Percentiles rank a stretch among this genome's conserved stretches.
Evolutionary conservation across 2,888 invertebrate genomes (phyloP).

Genomic region (Ophion obscuratus): DNA sequence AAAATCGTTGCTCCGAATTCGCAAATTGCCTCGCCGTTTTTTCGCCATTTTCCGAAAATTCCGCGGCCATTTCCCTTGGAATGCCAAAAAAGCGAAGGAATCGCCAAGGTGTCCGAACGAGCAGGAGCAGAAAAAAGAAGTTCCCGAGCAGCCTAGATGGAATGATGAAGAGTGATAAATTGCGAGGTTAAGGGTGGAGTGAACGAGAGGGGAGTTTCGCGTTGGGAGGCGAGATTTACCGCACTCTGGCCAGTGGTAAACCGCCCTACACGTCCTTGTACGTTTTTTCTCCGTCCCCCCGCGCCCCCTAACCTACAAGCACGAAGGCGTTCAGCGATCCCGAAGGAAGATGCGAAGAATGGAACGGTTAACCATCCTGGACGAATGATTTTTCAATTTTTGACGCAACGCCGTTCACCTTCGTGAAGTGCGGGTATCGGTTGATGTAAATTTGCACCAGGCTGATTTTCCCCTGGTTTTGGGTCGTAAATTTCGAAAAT

Average conservation of each 20-base stretch:
- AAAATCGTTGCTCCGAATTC: no score
- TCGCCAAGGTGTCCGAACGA: no score
- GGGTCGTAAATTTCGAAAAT: slow-evolving; percentile 52
- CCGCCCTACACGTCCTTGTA: not conserved
- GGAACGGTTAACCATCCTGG: not conserved
- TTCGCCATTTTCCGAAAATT: no score
- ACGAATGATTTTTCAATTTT: slow-evolving; percentile 45
- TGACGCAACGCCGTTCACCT: slow-evolving; percentile 25
- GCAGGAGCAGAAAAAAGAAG: no score
- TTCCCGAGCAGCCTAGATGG: no score
- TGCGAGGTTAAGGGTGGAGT: no score
- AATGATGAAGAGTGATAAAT: not conserved
- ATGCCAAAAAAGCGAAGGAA: no score
- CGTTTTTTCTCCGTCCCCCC: not conserved
- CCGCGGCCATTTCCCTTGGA: no score
- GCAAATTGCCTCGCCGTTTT: no score
- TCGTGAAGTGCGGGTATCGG: not conserved
- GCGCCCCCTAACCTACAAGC: no score
- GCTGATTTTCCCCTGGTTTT: slow-evolving; percentile 24
- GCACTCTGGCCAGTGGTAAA: not conserved
- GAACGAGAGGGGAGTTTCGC: not conserved
- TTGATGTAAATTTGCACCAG: slow-evolving; percentile 2
- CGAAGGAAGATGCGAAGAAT: not conserved
- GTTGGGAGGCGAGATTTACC: not conserved
- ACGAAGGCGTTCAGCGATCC: no score